Conservation (phyloP, 2,888 invertebrate species). For the Meganola albula region DNA sequence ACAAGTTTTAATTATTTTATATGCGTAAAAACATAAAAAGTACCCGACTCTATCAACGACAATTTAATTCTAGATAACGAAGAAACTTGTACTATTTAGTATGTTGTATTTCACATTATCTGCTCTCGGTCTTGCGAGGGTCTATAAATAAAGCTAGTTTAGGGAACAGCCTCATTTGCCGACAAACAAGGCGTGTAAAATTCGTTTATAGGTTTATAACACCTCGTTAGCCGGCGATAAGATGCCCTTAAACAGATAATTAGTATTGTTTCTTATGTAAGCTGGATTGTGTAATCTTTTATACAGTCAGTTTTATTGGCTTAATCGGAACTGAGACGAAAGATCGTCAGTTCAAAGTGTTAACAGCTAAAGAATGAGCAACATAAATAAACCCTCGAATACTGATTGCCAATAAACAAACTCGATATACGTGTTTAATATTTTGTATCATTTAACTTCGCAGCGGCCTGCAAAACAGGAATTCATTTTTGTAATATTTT, state of each 20-base stretch:
- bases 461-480: conserved; percentile 13
- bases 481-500: conserved; percentile 8
- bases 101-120: conserved; percentile 48
- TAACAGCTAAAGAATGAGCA: conserved; percentile 45
- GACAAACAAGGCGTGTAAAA: conserved; percentile 54
- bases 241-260: conserved; percentile 66
- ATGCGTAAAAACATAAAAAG: no score
- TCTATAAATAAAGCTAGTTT: conserved; percentile 60
- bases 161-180: conserved; percentile 51
- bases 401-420: conserved; percentile 67
- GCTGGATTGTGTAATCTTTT: conserved; percentile 33
- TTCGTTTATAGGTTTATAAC: conserved; percentile 65
- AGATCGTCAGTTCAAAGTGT: conserved; percentile 30
- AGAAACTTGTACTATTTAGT: conserved; percentile 50
- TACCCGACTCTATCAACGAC: no score
- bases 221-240: conserved; percentile 68
- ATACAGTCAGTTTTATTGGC: conserved; percentile 33
- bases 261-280: conserved; percentile 60
- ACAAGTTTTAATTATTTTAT: no score
- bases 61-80: conserved; percentile 40
- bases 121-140: conserved; percentile 27
- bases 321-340: conserved; percentile 19
- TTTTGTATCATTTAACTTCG: conserved; percentile 46
- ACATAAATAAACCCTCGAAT: conserved; percentile 53
- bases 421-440: conserved; percentile 43